Conservation (phyloP, 2,113 vertebrate species). For the Orycteropus afer region DNA sequence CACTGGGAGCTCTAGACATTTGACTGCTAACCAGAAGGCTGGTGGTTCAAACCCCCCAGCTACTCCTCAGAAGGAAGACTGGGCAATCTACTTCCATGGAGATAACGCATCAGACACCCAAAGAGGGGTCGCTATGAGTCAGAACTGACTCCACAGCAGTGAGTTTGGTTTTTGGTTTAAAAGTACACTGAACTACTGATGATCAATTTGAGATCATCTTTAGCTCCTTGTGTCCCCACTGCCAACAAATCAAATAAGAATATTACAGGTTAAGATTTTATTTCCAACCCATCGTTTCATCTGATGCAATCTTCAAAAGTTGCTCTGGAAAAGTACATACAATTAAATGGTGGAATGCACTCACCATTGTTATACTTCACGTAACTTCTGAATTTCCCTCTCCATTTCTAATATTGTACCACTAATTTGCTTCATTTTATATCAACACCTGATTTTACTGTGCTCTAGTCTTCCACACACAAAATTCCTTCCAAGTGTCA, state of each 20-base stretch:
- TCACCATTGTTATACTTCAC: neutral
- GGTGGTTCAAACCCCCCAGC: too few species aligned
- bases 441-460: neutral
- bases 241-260: neutral
- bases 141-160: too few species aligned
- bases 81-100: too few species aligned
- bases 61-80: too few species aligned
- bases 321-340: neutral
- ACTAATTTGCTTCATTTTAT: constrained; percentile 1
- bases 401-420: neutral
- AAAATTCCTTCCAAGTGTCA: neutral
- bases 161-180: too few species aligned
- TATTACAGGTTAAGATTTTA: neutral
- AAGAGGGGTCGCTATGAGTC: too few species aligned
- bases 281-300: neutral
- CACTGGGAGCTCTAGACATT: too few species aligned
- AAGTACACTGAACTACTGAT: neutral
- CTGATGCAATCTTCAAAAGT: neutral
- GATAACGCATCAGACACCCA: too few species aligned
- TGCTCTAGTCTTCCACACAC: neutral
- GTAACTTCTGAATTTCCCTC: neutral
- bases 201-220: neutral
- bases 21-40: too few species aligned
- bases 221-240: neutral
- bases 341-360: neutral